Percentiles rank a stretch among this genome's conserved stretches.
Evolutionary conservation across 2,888 invertebrate species (phyloP).

Genomic region (Pherbina coryleti): DNA sequence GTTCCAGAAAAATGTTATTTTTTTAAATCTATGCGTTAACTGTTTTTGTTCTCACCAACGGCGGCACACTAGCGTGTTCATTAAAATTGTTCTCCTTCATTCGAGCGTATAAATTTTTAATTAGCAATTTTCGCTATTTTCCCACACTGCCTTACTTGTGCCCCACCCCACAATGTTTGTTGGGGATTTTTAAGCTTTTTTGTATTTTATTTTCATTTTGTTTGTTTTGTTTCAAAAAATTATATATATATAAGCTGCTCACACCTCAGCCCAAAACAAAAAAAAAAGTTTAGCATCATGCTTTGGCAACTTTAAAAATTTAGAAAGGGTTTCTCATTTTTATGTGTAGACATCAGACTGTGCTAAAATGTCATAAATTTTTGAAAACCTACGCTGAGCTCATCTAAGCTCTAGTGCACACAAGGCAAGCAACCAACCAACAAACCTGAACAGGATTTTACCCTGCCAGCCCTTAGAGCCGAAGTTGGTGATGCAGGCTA

Average conservation of each 20-base stretch:
- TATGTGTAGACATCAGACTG: conserved; percentile 9
- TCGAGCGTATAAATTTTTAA: conserved; percentile 65
- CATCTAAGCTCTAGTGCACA: conserved; percentile 24
- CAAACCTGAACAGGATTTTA: not conserved
- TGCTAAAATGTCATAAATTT: conserved; percentile 28
- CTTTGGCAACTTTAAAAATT: not conserved
- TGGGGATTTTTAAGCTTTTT: conserved; percentile 8
- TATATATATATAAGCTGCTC: not conserved
- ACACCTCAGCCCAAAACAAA: not conserved
- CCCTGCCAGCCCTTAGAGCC: no score
- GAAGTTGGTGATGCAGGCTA: no score
- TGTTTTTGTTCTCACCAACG: no score
- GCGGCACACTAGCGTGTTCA: conserved; percentile 50
- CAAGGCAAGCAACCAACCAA: not conserved
- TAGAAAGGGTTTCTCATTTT: conserved; percentile 15
- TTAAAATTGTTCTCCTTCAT: conserved; percentile 65
- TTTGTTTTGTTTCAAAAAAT: not conserved
- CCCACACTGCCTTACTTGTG: conserved; percentile 52
- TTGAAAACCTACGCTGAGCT: conserved; percentile 33
- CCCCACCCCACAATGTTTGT: not conserved
- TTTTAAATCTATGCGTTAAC: no score
- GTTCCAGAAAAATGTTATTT: no score
- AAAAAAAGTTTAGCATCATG: not conserved
- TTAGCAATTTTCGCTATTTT: conserved; percentile 68
- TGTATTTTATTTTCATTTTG: not conserved